Evolutionary conservation across 30 jellyfish, hydroid and myxozoan genomes (phyloP), one percentile per base, ranked within the genome.

Genomic region (Clytia hemisphaerica): DNA sequence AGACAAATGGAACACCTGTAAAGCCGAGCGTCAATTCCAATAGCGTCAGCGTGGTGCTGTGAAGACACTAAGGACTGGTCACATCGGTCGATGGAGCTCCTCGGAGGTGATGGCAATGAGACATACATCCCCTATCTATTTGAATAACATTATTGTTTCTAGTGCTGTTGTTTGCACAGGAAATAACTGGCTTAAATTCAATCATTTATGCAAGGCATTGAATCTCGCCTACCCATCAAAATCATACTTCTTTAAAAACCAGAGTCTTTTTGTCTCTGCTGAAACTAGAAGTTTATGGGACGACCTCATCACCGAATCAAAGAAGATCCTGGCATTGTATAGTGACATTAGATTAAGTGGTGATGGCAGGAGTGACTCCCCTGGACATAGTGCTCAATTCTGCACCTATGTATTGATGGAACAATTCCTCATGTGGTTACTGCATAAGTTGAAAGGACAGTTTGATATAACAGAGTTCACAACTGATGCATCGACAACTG

Each of bases 401-500:
- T 71, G 83, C 35, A 44, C 47, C 12, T 71, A 71, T 51, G 83
- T 71, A 34, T 1, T 33, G 62, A 71, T 71, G 83, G 83, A 71
- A 35, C 77, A 49, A 7, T 51, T 71, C 1, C 15, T 62, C 10
- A 53, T 28, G 40, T 29, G 61, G 62, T 7, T 54, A 24, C 24
- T 49, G 19, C 22, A n/a, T n/a, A 31, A 62, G 18, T 45, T 71
- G 76, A 32, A n/a, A 21, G 40, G 21, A 34, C 15, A 21, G 12
- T n/a, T 71, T 16, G 62, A 71, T 18, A 54, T 71, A 30, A 10
- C 19, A 15, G 77, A 71, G 54, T 22, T 71, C 15, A 24, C 62
- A 10, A 71, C 83, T 2, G 83, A 71, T 71, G 83, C 83, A n/a
- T 71, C 76, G 24, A 54, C 75, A 19, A 30, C 83, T 55, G 69